Percentiles rank a stretch among this genome's conserved stretches.
These are phyloP conservation scores for Anagrus nilaparvatae DNA, from an alignment of 1,140 invertebrate species.

Conservation along the genomic window DNA sequence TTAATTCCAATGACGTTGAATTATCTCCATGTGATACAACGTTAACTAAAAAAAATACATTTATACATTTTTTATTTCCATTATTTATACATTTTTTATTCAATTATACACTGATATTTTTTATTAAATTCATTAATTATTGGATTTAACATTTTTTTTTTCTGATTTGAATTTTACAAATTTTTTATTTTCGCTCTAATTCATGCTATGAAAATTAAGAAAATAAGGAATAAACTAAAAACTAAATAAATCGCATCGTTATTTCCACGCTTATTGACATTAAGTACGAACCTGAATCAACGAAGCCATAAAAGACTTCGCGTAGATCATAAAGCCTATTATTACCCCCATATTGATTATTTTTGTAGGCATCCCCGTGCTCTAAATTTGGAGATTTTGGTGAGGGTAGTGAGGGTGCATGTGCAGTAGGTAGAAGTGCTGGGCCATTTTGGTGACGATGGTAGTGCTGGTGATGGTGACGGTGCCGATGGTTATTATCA, in stretches of 20 bases:
- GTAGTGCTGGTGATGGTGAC: constrained; percentile 22
- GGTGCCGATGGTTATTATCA: constrained; percentile 23
- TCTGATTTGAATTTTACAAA: no score
- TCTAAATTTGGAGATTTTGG: constrained; percentile 37
- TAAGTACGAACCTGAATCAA: constrained; percentile 41
- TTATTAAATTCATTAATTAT: no score
- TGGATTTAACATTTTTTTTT: no score
- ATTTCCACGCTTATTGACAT: constrained; percentile 7
- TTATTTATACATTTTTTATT: no score
- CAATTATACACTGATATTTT: no score
- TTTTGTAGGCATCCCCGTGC: constrained; percentile 33
- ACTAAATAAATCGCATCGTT: no score
- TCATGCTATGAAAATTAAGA: no score
- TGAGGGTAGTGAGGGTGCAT: neutral
- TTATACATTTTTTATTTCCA: neutral
- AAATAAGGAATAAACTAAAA: no score
- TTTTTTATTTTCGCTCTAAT: no score
- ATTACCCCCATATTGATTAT: constrained; percentile 1
- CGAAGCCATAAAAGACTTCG: constrained; percentile 38
- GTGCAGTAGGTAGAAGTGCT: constrained; percentile 20
- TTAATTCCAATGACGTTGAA: constrained; percentile 39
- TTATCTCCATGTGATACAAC: constrained; percentile 41
- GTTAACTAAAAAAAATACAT: constrained; percentile 42
- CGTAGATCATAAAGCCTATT: constrained; percentile 36
- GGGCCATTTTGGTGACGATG: constrained; percentile 22